Evolutionary conservation across 2,113 vertebrate species (phyloP), one percentile per base, ranked within the genome.

Genomic region (Pardalotus punctatus): DNA sequence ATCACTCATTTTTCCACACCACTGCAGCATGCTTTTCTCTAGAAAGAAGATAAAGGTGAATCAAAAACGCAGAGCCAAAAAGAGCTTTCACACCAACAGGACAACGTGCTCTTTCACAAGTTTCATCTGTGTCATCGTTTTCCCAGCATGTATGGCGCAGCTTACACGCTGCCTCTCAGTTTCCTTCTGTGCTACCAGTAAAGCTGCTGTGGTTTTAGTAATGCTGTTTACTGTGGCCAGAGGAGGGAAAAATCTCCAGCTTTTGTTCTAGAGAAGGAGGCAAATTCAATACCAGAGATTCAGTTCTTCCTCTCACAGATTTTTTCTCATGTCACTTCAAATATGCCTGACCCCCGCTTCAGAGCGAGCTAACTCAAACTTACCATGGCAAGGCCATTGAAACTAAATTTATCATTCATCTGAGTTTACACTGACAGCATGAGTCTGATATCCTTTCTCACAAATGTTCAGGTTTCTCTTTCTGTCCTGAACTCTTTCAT

Each of bases 171-270:
- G 80, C 82, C 76, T 96, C 82, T 93, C 88, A 9, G 90, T 97
- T 97, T 96, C 96, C 82, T 90, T 94, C 86, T 94, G 81, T 86
- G 29, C 84, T 97, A 92, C 94, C 96, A 88, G 96, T 96, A 96
- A 95, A 91, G 65, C 64, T 79, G 14, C 65, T 3, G 15, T 86
- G 77, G 81, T 94, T 96, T 93, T 71, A 81, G 79, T 65, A 80
- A 57, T 45, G 24, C 57, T 78, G 36, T 67, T 92, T 93, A 71
- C 96, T 93, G 92, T 64, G 87, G 85, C 76, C 85, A 74, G 5
- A 36, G 65, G 17, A 86, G 93, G 88, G 53, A 81, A 70, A 95
- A 95, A 93, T 25, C 79, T 90, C 88, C 88, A 93, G 31, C 51
- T 78, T 83, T 77, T 88, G 11, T 81, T 95, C 90, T 94, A 88